Evolutionary conservation across 2,797 vertebrate species (phyloP), one percentile per base, ranked within the genome.

Genomic region (Bradypodion ventrale): DNA sequence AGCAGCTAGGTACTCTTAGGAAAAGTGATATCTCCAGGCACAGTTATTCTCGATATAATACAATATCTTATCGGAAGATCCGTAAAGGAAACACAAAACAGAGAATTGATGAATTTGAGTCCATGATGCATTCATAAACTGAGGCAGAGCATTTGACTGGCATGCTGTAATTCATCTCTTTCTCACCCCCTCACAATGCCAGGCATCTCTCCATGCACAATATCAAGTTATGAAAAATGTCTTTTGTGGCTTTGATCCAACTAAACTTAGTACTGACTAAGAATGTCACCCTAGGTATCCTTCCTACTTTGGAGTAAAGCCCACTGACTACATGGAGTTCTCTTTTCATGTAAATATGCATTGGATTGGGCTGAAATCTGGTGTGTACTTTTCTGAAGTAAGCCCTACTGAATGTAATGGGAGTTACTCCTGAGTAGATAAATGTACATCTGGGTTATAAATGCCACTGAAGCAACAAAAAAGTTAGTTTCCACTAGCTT

Each of bases 61-160:
- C 98, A 0, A 96, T 98, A 92, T 99, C 98, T 77, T 99, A 99
- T 90, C 96, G 98, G 81, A 98, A 96, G 95, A 99, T 99, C 90
- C 96, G 96, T 69, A 97, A 96, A 93, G 98, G 98, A 87, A 99
- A 98, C 95, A 99, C 98, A 66, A 97, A 97, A 15, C 97, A 98
- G 93, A 97, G 97, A 90, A 98, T 99, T 3, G 96, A 98, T 32
- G 97, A 97, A 87, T 99, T 98, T 72, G 98, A 99, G 87, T 96
- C 96, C 88, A 97, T 98, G 97, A 95, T 98, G 87, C 97, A 97
- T 93, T 92, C 96, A 87, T 97, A 89, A 84, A 92, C 90, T 83
- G 87, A 92, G 80, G 56, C 27, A 68, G 85, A 80, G 84, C 8
- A 76, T 35, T 60, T 0, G 40, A 78, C 32, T 0, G 5, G n/a